Percentiles rank a stretch among this genome's conserved stretches.
phyloP scores from a whole-genome alignment of 2,888 invertebrate species.

The Athripsodes cinereus region DNA sequence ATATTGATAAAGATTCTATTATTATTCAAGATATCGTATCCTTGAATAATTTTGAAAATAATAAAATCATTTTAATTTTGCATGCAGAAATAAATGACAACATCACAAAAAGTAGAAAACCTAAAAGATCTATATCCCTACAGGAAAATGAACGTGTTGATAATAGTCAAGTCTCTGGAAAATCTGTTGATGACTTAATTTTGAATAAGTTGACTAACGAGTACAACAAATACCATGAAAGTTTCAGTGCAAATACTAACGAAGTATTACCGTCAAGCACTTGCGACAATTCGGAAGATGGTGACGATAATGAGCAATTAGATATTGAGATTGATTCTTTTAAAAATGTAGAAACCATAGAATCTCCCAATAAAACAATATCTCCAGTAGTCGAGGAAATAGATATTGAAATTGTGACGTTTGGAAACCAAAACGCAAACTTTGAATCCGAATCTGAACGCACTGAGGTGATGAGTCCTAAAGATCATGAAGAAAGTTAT shows the following conservation, averaged over 20 bases:
- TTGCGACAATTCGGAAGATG: no score
- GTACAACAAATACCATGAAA: not conserved
- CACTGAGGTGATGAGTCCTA: no score
- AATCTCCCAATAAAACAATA: not conserved
- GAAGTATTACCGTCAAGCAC: not conserved
- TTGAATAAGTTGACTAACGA: not conserved
- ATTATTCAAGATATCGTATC: constrained; percentile 17
- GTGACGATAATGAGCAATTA: no score
- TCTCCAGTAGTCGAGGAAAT: not conserved
- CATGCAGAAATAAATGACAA: constrained; percentile 6
- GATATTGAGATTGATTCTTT: no score
- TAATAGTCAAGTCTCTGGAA: not conserved
- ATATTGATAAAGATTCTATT: not conserved
- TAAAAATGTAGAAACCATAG: no score
- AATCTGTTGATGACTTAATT: not conserved
- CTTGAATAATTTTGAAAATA: constrained; percentile 13
- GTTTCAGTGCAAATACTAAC: not conserved
- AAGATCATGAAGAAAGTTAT: no score
- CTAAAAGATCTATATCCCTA: not conserved
- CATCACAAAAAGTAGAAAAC: not conserved
- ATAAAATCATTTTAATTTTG: constrained; percentile 10
- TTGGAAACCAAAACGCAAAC: not conserved
- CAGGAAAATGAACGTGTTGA: not conserved
- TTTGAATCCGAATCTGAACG: not conserved
- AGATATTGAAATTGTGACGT: not conserved